Evolutionary conservation across 2,888 invertebrate species (phyloP), one percentile per base, ranked within the genome.

Genomic region (Metellina segmentata): DNA sequence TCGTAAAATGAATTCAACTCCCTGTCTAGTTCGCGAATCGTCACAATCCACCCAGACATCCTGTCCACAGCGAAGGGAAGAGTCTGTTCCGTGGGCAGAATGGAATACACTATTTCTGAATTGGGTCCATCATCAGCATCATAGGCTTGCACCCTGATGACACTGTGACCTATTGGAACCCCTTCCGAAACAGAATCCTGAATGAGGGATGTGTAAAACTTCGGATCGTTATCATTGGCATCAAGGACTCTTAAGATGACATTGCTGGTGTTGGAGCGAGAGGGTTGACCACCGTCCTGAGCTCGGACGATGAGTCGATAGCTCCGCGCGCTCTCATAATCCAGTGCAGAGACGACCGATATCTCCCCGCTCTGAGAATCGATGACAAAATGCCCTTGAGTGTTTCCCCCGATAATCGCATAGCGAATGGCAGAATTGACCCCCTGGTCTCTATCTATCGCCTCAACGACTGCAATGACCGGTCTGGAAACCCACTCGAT

Each of bases 51-150:
- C 0, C 99, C 99, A 0, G 97, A 97, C 52, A 97, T 96, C 0
- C 97, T 95, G 94, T 99, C 98, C 0, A 99, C 97, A 0, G 97
- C 96, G 92, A 99, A 96, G 0, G 99, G 98, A 93, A 98, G 96
- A 93, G 96, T 95, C 77, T 92, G 88, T 9, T 78, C 87, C 7
- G 86, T 53, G 49, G 88, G 89, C 69, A 94, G 91, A 71, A 95
- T 94, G 9, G 98, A 96, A 95, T 99, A 99, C 6, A 96, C 97
- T 52, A 99, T 96, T 94, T 97, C 97, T 0, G 98, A 97, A 95
- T 99, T 99, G 1, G 96, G 95, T 0, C 98, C 99, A 95, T 98
- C 98, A 94, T 99, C 99, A 0, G 97, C 97, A 94, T 99, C 99
- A 95, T 98, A 98, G 0, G 99, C 99, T 96, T 98, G 98, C 0